These are phyloP conservation scores for Eristalis intricaria DNA, from an alignment of 2,888 invertebrate genomes.

Conservation along the genomic window DNA sequence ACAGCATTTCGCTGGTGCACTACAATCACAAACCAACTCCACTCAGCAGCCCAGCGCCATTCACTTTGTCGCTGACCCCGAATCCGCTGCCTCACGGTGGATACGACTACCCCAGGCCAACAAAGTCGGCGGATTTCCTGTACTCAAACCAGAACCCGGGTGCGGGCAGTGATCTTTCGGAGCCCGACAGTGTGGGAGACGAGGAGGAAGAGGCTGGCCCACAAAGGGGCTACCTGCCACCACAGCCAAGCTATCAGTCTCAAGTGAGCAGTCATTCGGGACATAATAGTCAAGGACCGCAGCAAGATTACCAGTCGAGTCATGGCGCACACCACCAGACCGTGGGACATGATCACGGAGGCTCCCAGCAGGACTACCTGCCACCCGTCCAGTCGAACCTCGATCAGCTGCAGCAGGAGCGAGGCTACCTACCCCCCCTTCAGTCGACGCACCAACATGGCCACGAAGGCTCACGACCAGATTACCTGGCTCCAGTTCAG, in stretches of 20 bases:
- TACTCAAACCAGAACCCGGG: background rate
- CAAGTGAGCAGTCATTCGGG: no score
- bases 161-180: background rate
- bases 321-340: background rate
- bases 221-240: slow-evolving; percentile 17
- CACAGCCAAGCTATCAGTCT: background rate
- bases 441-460: background rate
- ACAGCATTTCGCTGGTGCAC: slow-evolving; percentile 1
- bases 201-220: background rate
- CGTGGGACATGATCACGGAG: background rate
- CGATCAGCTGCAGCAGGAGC: background rate
- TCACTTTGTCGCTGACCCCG: background rate
- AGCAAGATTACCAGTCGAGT: slow-evolving; percentile 1
- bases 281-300: background rate
- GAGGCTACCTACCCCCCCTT: slow-evolving; percentile 34
- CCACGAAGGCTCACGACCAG: background rate
- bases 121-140: background rate
- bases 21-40: background rate
- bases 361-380: background rate
- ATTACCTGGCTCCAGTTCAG: background rate
- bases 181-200: background rate
- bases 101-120: slow-evolving; percentile 1
- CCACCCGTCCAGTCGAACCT: background rate
- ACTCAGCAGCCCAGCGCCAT: background rate
- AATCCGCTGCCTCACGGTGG: slow-evolving; percentile 4